phyloP scores from a whole-genome alignment of 2,888 invertebrate genomes.

The Andrena flavipes region DNA sequence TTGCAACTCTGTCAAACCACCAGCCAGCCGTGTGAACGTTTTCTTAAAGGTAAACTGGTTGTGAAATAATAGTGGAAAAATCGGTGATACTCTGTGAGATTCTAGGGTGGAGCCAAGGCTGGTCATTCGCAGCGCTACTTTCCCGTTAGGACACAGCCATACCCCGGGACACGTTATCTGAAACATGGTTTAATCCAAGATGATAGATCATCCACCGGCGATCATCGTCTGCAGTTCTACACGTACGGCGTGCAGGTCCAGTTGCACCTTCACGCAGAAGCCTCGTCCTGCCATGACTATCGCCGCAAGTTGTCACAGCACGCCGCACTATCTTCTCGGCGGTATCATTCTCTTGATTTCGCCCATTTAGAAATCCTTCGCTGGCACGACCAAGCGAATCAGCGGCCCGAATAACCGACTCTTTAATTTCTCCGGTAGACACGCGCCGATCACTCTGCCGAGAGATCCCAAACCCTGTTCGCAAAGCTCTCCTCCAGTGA shows the following conservation, averaged over 20 bases:
- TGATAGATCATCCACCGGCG: background rate
- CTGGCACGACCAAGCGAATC: background rate
- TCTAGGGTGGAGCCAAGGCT: slow-evolving; percentile 90
- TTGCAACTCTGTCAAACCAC: slow-evolving; percentile 84
- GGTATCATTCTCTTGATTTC: slow-evolving; percentile 4
- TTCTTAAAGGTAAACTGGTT: slow-evolving; percentile 91
- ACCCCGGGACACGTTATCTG: slow-evolving; percentile 94
- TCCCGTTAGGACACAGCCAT: slow-evolving; percentile 93
- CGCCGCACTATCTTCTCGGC: slow-evolving; percentile 3
- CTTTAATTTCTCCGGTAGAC: background rate
- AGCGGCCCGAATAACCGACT: background rate
- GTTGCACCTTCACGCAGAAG: slow-evolving; percentile 80
- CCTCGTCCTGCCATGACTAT: slow-evolving; percentile 79
- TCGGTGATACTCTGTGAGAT: slow-evolving; percentile 88
- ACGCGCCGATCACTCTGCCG: background rate
- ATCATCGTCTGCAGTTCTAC: slow-evolving; percentile 5
- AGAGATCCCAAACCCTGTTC: background rate
- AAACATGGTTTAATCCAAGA: slow-evolving; percentile 38
- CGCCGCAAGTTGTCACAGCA: background rate
- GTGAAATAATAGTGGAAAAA: slow-evolving; percentile 90
- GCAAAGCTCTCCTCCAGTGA: background rate
- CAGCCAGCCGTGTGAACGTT: slow-evolving; percentile 85
- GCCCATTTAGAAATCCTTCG: background rate
- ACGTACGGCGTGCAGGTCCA: slow-evolving; percentile 82
- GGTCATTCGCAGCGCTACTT: slow-evolving; percentile 89